These are phyloP conservation scores for Ianthella basta DNA, from an alignment of 37 sponge, comb jelly and placozoan species.

Conservation along the genomic window DNA sequence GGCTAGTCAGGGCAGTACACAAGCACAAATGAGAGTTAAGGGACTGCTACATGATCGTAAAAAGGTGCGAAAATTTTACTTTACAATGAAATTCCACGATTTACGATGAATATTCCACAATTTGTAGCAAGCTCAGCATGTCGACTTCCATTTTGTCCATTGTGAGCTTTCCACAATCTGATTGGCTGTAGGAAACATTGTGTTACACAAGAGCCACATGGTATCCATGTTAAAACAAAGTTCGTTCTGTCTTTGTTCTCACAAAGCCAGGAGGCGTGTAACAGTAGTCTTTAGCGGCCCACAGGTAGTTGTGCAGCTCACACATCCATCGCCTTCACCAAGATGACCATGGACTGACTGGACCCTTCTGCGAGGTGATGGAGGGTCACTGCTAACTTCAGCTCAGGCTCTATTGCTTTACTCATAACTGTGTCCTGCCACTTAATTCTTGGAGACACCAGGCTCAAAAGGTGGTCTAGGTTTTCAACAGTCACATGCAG, in stretches of 20 bases:
- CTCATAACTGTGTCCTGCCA: neutral
- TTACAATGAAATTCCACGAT: neutral
- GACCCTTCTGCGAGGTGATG: constrained; percentile 11
- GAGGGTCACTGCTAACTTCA: constrained; percentile 2
- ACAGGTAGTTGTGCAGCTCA: too few relatives aligned
- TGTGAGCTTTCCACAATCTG: neutral
- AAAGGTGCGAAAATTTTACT: too few relatives aligned
- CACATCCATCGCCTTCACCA: too few relatives aligned
- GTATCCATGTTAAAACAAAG: neutral
- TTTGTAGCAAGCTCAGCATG: neutral
- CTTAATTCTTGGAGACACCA: neutral
- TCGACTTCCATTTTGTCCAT: neutral
- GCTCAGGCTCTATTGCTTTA: constrained; percentile 3
- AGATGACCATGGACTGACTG: neutral
- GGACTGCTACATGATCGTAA: too few relatives aligned
- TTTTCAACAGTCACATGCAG: neutral
- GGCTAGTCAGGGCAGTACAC: too few relatives aligned
- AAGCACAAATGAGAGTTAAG: too few relatives aligned
- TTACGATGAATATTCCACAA: neutral
- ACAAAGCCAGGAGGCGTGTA: neutral
- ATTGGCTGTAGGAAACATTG: constrained; percentile 5
- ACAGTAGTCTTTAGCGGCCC: too few relatives aligned
- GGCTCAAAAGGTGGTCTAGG: neutral
- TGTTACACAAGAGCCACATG: neutral
- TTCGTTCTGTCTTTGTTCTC: neutral